Evolutionary conservation across 2,113 vertebrate genomes (phyloP).

Genomic region (Platysteira castanea): DNA sequence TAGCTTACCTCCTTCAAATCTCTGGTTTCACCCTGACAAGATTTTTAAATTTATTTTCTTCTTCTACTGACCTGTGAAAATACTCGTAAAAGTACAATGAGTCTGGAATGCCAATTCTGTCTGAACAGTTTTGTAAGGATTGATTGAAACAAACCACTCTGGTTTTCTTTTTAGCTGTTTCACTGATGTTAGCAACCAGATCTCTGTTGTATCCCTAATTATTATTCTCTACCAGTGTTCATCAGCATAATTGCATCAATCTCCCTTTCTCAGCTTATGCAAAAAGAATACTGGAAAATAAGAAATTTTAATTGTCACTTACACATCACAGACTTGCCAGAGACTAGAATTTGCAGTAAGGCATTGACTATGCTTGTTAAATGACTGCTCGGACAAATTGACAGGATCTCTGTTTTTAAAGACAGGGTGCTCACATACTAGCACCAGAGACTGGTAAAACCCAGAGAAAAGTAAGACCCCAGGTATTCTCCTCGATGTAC

Average conservation of each 20-base stretch:
- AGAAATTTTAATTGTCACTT: background rate
- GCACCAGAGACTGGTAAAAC: background rate
- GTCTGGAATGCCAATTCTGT: background rate
- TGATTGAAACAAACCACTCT: background rate
- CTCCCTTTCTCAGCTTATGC: background rate
- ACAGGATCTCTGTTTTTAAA: background rate
- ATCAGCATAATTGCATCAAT: background rate
- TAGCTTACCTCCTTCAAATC: background rate
- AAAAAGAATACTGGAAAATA: background rate
- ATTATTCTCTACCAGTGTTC: background rate
- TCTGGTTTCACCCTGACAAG: background rate
- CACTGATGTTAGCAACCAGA: background rate
- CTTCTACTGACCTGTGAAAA: background rate
- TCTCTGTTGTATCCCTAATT: background rate
- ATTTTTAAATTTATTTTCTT: background rate
- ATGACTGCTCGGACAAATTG: background rate
- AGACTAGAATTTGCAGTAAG: background rate
- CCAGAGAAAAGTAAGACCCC: background rate
- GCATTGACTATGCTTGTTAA: background rate
- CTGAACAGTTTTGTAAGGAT: background rate
- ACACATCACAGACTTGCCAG: background rate
- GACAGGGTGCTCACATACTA: background rate
- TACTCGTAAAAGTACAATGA: background rate
- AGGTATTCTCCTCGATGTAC: accelerated
- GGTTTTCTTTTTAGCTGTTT: background rate